Evolutionary conservation across 35 echinoderm and acorn worm genomes (phyloP), one percentile per base, ranked within the genome.

Genomic region (Eucidaris tribuloides): DNA sequence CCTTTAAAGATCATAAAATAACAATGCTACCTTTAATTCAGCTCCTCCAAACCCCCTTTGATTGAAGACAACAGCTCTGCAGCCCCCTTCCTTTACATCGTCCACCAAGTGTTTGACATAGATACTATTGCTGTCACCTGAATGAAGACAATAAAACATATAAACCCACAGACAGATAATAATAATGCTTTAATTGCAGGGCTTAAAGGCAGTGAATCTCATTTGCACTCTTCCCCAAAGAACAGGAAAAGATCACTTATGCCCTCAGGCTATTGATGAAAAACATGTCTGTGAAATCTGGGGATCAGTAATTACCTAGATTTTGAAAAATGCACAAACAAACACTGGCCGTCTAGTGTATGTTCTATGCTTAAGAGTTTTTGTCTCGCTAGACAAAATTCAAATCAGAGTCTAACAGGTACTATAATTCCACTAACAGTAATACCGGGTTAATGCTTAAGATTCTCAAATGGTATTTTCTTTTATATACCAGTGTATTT

Each of bases 61-160:
- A 81, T 96, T 96, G 80, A 96, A 92, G 13, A 96, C 93, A 4
- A 96, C 93, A 68, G 84, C 76, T 43, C 93, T 62, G 46, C 76
- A 96, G 6, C 93, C 93, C 39, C 83, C 71, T 17, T 63, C 54
- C 11, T 45, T 54, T 19, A 91, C 54, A 55, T 87, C 83, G 32
- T 96, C 89, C 20, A 76, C 89, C 32, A 90, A 81, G 43, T 96
- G 89, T 20, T 76, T 37, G 5, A 79, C 80, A 84, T 96, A 96
- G 5, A 79, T 54, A 13, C 79, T 85, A 2, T 88, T 23, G 41
- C 88, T 91, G 9, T 81, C 83, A 40, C 93, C 93, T 96, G 80
- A 7, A 59, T n/a, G 25, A 11, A 62, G 52, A 79, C 36, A 71
- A 42, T 65, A 68, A 68, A 44, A 7, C 28, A 22, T 58, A 7